Evolutionary conservation across 2,113 vertebrate genomes (phyloP), one percentile per base, ranked within the genome.

Genomic region (Pholis gunnellus): DNA sequence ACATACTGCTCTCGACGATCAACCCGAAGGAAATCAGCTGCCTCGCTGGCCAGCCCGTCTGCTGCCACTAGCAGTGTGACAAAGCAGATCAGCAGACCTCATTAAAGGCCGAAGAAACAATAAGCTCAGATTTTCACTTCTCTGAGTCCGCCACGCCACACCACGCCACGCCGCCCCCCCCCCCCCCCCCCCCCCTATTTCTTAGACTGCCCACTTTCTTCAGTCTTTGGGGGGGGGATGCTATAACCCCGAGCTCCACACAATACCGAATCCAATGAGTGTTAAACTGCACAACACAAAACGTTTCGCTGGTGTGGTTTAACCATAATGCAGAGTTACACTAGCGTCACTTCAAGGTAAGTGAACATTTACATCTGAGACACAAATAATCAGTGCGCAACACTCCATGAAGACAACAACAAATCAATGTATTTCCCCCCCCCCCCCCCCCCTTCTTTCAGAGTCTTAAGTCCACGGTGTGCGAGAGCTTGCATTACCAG

Each of bases 71-170:
- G 42, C 83, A 48, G 74, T 59, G 78, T 88, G 88, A 92, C 87
- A 89, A 87, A 91, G 86, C 88, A 92, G 90, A 89, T 93, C 90
- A 89, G 89, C 78, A 84, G 88, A 90, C 81, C 87, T 92, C 91
- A 90, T 91, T 92, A 91, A 56, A 77, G 83, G 73, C 76, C 52
- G 18, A 72, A 91, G 79, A 88, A 89, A 92, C 89, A 91, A 88
- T 87, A 89, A 91, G 90, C 76, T 90, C 57, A 77, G 87, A 88
- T 86, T 89, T 85, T 92, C 82, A 89, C 83, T 91, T 89, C 86
- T 70, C 66, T 86, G 69, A 86, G 52, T n/a, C n/a, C n/a, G n/a
- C n/a, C n/a, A n/a, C n/a, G n/a, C n/a, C n/a, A n/a, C n/a, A n/a
- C n/a, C n/a, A n/a, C n/a, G n/a, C n/a, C n/a, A n/a, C n/a, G n/a